These are phyloP conservation scores for Acanthurus lineatus DNA, from an alignment of 2,797 vertebrate genomes.

Conservation along the genomic window DNA sequence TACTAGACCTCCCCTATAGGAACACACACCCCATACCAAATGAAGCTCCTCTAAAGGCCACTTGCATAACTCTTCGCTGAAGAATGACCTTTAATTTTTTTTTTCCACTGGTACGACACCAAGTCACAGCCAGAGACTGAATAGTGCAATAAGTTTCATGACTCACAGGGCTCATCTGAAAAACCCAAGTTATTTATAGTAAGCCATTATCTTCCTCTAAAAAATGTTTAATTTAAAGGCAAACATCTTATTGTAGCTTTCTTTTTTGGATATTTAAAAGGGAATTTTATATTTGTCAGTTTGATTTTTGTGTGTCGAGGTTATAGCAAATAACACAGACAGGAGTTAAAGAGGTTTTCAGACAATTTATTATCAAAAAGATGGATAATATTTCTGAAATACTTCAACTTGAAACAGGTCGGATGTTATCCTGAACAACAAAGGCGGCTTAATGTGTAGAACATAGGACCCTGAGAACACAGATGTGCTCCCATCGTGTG, in stretches of 20 bases:
- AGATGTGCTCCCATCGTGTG: not conserved
- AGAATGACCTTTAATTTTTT: conserved; percentile 78
- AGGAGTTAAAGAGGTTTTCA: not conserved
- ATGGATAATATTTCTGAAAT: not conserved
- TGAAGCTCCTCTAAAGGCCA: conserved; percentile 80
- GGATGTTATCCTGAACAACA: too few relatives aligned
- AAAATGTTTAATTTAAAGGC: not conserved
- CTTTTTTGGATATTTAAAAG: too few relatives aligned
- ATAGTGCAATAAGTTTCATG: conserved; percentile 52
- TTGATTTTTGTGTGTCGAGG: too few relatives aligned
- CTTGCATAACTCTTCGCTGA: conserved; percentile 79
- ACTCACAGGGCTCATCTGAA: conserved; percentile 30
- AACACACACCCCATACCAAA: conserved; percentile 69
- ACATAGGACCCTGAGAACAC: too few relatives aligned
- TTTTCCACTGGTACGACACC: conserved; percentile 55
- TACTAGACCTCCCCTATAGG: conserved; percentile 56
- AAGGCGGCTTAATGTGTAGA: too few relatives aligned
- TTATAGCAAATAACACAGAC: not conserved
- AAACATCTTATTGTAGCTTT: not conserved
- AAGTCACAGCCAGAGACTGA: conserved; percentile 35
- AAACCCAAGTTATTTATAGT: conserved; percentile 25
- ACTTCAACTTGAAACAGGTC: too few relatives aligned
- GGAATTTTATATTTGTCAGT: too few relatives aligned
- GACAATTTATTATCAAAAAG: not conserved
- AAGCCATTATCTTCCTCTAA: not conserved